Base-by-base conservation (phyloP, 2,797 vertebrate genomes). In the Poecilia picta region DNA sequence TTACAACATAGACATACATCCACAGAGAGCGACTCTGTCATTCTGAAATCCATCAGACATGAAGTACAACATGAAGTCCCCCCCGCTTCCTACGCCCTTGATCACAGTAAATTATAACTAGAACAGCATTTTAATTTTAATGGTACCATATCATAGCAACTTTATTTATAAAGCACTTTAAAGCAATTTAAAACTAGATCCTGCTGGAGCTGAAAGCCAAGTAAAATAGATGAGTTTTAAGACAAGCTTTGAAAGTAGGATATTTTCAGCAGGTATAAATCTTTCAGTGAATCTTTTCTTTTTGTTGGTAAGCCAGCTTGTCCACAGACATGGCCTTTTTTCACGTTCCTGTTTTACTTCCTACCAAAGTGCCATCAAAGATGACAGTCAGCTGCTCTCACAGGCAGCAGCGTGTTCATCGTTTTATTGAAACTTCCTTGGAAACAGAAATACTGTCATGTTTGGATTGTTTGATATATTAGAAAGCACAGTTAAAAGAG, bases 311-410 rank as follows among this genome's bases (percentile, higher is more conserved):
- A 81, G 20, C 28, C 77, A 71, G 70, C 53, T n/a, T 33, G 77
- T 55, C 20, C 33, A 11, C 36, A 39, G 36, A 77, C 28, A 57
- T 80, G 28, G 70, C 12, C 74, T 73, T 68, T 79, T 74, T 91
- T 91, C 87, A 87, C 81, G 87, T 85, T 75, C 31, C 73, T 75
- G 11, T 78, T 81, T 72, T 79, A 84, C 73, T 76, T 55, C 66
- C 74, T 79, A 77, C 84, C 86, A 73, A 88, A 91, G 89, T 91
- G 89, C 86, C 89, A 83, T 78, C 59, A 82, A 25, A 75, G 18
- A 75, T 70, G 23, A 23, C 16, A 39, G 31, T 64, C 31, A 11
- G 62, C 7, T 66, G 62, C 33, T 64, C 59, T 64, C 31, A 64
- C 59, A 59, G 55, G 57, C 57, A 28, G 57, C 57, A 36, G 62